Evolutionary conservation across 2,888 invertebrate genomes (phyloP).

Genomic region (Aquatica leii): DNA sequence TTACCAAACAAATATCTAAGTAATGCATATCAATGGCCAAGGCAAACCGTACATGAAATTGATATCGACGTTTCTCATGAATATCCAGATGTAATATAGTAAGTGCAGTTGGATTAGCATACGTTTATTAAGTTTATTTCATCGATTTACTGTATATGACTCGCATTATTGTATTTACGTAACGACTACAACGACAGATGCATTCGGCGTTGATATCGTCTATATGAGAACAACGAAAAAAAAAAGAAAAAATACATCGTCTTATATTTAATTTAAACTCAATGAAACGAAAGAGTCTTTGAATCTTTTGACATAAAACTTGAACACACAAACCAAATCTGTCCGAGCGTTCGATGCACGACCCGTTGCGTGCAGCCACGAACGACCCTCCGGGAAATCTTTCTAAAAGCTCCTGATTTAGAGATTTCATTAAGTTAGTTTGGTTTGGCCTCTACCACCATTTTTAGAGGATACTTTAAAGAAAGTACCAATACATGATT

Average conservation of each 20-base stretch:
- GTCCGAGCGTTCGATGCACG: slow-evolving; percentile 36
- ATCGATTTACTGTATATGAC: slow-evolving; percentile 32
- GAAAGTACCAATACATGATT: neutral
- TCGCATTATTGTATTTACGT: slow-evolving; percentile 27
- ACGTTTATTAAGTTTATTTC: slow-evolving; percentile 39
- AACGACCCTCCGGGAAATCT: slow-evolving; percentile 49
- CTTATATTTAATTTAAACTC: slow-evolving; percentile 26
- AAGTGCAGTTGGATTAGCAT: slow-evolving; percentile 45
- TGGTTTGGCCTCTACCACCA: slow-evolving; percentile 24
- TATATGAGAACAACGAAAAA: neutral
- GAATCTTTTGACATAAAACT: slow-evolving; percentile 32
- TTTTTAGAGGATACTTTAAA: slow-evolving; percentile 21
- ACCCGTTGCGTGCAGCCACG: slow-evolving; percentile 45
- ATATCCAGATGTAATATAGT: slow-evolving; percentile 51
- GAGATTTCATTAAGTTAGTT: slow-evolving; percentile 49
- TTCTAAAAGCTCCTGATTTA: slow-evolving; percentile 50
- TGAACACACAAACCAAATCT: slow-evolving; percentile 31
- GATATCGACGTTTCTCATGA: slow-evolving; percentile 48
- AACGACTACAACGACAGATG: slow-evolving; percentile 4
- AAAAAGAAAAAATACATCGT: neutral
- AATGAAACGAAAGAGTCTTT: slow-evolving; percentile 30
- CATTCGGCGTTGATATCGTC: neutral
- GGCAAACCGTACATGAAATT: slow-evolving; percentile 46
- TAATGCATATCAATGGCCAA: slow-evolving; percentile 46
- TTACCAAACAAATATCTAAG: slow-evolving; percentile 47